Conservation (phyloP, 2,797 vertebrate species). For the Phoeniculus purpureus region DNA sequence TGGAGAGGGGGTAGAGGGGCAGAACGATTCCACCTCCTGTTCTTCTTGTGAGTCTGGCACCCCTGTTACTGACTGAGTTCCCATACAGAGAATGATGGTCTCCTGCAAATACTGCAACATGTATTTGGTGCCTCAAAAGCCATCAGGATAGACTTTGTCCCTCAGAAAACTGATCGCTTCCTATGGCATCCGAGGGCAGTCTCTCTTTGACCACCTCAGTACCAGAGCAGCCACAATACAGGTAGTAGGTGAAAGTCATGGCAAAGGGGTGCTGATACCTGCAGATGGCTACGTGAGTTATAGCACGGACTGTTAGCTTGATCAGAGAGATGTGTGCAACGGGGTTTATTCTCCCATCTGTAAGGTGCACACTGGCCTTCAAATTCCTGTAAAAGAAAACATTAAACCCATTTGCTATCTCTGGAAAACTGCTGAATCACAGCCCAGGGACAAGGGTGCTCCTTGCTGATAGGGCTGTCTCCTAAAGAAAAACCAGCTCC, state of each 20-base stretch:
- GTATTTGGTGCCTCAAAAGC: not conserved
- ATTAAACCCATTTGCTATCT: not conserved
- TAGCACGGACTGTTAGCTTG: not conserved
- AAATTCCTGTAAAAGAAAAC: not conserved
- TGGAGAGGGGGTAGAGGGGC: too few species aligned
- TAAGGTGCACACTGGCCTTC: not conserved
- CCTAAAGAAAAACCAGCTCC: not conserved
- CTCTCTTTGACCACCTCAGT: not conserved
- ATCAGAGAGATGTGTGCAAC: not conserved
- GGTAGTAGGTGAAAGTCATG: not conserved
- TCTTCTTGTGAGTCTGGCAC: not conserved
- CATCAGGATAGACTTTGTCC: not conserved
- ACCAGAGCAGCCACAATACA: not conserved
- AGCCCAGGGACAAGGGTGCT: not conserved
- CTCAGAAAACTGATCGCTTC: not conserved
- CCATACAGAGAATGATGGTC: not conserved
- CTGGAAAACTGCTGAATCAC: not conserved
- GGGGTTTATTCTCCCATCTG: constrained; percentile 35
- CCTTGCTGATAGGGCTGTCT: constrained; percentile 14
- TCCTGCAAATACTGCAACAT: not conserved
- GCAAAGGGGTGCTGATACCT: not conserved
- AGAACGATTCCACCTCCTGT: not conserved
- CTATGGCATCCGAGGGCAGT: not conserved
- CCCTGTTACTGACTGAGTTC: not conserved
- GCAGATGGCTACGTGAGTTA: not conserved